Percentiles rank a stretch among this genome's conserved stretches.
These are phyloP conservation scores for Valencia hispanica DNA, from an alignment of 2,797 vertebrate genomes.

Conservation along the genomic window DNA sequence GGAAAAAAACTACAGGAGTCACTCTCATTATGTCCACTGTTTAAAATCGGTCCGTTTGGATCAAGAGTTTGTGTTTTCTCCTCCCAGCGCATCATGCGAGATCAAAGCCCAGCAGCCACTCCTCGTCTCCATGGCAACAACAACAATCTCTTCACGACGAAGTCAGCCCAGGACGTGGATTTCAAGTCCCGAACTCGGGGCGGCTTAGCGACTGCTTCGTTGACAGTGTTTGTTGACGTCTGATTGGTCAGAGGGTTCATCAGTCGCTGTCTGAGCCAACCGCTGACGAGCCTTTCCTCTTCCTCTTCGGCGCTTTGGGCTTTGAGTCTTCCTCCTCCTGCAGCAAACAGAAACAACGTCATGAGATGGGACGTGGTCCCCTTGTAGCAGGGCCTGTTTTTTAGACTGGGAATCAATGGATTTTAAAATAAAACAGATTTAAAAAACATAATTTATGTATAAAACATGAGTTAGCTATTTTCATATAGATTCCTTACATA, in stretches of 20 bases:
- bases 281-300: constrained; percentile 91
- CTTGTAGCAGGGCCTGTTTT: background rate
- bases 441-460: background rate
- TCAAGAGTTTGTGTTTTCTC: constrained; percentile 30
- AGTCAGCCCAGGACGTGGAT: constrained; percentile 35
- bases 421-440: background rate
- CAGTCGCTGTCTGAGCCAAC: constrained; percentile 95
- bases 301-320: constrained; percentile 92
- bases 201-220: constrained; percentile 48
- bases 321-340: constrained; percentile 96
- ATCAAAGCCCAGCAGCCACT: constrained; percentile 17
- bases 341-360: constrained; percentile 14
- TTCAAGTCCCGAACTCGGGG: constrained; percentile 35
- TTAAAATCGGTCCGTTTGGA: constrained; percentile 54
- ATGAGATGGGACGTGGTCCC: background rate
- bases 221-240: constrained; percentile 42
- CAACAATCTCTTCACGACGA: constrained; percentile 39
- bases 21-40: constrained; percentile 7
- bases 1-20: constrained; percentile 10
- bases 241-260: constrained; percentile 55
- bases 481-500: no score
- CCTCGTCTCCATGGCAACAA: constrained; percentile 55
- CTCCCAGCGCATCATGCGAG: constrained; percentile 56
- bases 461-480: no score
- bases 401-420: background rate